Evolutionary conservation across 2,797 vertebrate genomes (phyloP).

Genomic region (Taenioides sp.): DNA sequence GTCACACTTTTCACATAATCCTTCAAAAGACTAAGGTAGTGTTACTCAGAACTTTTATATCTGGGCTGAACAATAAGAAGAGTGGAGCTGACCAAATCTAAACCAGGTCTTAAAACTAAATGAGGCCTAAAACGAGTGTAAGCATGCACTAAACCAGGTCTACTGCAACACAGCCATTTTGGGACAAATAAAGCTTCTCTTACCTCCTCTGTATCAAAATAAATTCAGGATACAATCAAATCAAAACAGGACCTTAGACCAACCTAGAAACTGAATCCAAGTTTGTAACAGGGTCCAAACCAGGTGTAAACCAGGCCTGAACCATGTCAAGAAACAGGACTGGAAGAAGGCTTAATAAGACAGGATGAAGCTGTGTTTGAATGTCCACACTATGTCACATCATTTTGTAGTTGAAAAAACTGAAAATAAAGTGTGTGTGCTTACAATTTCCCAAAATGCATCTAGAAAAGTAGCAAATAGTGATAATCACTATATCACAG

Average conservation of each 20-base stretch:
- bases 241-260: background rate
- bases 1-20: conserved; percentile 40
- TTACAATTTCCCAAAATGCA: background rate
- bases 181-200: no score
- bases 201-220: background rate
- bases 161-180: background rate
- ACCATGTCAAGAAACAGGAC: background rate
- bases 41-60: background rate
- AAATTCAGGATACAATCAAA: background rate
- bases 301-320: background rate
- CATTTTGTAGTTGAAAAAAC: background rate
- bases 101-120: background rate
- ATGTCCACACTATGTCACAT: background rate
- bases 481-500: background rate
- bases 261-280: background rate
- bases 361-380: no score
- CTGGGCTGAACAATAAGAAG: background rate
- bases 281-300: background rate
- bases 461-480: background rate
- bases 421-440: background rate
- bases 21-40: conserved; percentile 45
- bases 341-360: no score
- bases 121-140: background rate
- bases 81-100: background rate
- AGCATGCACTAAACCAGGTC: background rate